Conservation (phyloP, 37 sponge, comb jelly and placozoan genomes). For the Mnemiopsis leidyi region DNA sequence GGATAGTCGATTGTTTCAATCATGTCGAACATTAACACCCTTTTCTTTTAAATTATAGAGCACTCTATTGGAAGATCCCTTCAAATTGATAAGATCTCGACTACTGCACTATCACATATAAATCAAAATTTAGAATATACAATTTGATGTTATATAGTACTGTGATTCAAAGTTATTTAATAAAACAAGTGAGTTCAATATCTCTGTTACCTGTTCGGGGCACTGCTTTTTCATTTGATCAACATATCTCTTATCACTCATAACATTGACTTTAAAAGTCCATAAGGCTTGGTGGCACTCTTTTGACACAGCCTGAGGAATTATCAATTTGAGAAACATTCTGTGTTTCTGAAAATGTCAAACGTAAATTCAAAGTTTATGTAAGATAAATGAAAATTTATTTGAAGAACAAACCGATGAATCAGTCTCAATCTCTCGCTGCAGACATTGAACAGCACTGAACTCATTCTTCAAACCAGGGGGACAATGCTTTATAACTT, state of each 20-base stretch:
- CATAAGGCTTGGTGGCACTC: constrained; percentile 46
- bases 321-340: no score
- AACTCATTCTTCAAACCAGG: constrained; percentile 10
- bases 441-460: neutral
- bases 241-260: neutral
- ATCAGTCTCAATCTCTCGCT: neutral
- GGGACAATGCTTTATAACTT: neutral
- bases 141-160: neutral
- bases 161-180: neutral
- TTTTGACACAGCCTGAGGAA: constrained; percentile 23
- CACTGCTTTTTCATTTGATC: constrained; percentile 47
- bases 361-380: no score
- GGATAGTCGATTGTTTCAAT: no score
- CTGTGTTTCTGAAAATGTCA: neutral
- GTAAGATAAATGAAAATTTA: neutral
- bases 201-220: neutral
- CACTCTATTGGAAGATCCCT: no score
- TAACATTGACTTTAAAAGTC: constrained; percentile 1
- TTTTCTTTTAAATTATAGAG: no score
- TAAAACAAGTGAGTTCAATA: neutral
- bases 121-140: neutral
- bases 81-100: neutral
- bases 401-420: neutral
- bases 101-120: neutral
- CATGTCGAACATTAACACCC: no score